Evolutionary conservation across 2,113 vertebrate genomes (phyloP), one percentile per base, ranked within the genome.

Genomic region (Apus apus): DNA sequence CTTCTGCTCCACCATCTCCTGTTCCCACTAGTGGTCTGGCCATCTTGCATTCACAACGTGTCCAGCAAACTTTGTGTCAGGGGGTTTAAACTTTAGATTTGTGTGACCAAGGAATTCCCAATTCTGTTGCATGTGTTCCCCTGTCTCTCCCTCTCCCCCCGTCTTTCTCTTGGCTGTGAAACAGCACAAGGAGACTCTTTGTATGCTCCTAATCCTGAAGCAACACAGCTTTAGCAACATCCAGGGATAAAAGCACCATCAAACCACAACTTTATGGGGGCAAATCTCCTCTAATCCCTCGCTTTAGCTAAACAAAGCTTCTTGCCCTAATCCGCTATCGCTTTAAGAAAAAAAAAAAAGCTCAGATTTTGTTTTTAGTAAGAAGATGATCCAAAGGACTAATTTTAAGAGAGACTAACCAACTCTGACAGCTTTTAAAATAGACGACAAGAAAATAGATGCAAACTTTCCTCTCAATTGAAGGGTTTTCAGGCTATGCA

Each of bases 261-360:
- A 99, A 99, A 99, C 99, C 98, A 99, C 98, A 99, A 99, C 98
- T 99, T 99, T 99, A 99, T 99, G 98, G 98, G 98, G 98, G 98
- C 98, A 99, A 99, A 99, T 99, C 99, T 99, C 98, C 98, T 98
- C 98, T 99, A 99, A 99, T 99, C 99, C 99, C 97, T 98, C 98
- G 99, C 98, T 99, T 99, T 99, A 99, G 98, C 98, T 98, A 99
- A 99, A 99, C 99, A 99, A 99, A 99, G 98, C 98, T 98, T 96
- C 97, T 98, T 96, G 98, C 98, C 98, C 98, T 99, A 99, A 99
- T 99, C 99, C 98, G 98, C 98, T 98, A 98, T 98, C 97, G 98
- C 98, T 98, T 98, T 97, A 98, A 95, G 97, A 95, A 96, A 93
- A 96, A 93, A 92, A 96, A 97, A 97, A 97, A 96, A 94, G 98